phyloP scores from a whole-genome alignment of 2,113 vertebrate genomes.

The Pelobates fuscus region DNA sequence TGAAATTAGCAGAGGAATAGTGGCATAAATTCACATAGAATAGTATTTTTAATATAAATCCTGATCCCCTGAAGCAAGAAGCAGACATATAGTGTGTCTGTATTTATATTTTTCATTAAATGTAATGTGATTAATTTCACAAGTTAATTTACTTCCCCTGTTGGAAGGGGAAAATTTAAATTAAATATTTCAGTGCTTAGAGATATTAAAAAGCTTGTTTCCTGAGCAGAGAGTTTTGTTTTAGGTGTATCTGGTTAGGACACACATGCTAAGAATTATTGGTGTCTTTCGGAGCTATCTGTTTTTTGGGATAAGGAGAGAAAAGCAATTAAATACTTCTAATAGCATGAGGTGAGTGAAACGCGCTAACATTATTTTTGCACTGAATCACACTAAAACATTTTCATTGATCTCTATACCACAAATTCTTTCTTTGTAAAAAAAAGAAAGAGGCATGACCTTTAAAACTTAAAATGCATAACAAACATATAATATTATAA shows the following conservation, averaged over 20 bases:
- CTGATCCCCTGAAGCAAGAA: constrained; percentile 66
- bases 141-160: constrained; percentile 71
- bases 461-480: too few relatives aligned
- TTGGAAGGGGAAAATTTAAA: constrained; percentile 65
- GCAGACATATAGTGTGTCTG: constrained; percentile 63
- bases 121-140: constrained; percentile 75
- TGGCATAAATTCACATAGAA: constrained; percentile 62
- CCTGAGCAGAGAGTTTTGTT: constrained; percentile 64
- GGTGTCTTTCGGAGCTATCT: constrained; percentile 52
- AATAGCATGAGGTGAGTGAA: too few relatives aligned
- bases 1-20: constrained; percentile 65
- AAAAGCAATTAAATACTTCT: background rate
- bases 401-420: too few relatives aligned
- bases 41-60: constrained; percentile 68
- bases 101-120: constrained; percentile 77
- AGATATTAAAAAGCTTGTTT: constrained; percentile 64
- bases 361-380: too few relatives aligned
- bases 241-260: constrained; percentile 58
- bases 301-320: constrained; percentile 38
- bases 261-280: constrained; percentile 37
- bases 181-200: constrained; percentile 67
- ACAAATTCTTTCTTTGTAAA: too few relatives aligned
- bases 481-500: too few relatives aligned
- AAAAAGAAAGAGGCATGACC: too few relatives aligned
- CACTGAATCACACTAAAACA: too few relatives aligned